Percentiles rank a stretch among this genome's conserved stretches.
Evolutionary conservation across 2,888 invertebrate species (phyloP).

Genomic region (Linnaemya tessellans): DNA sequence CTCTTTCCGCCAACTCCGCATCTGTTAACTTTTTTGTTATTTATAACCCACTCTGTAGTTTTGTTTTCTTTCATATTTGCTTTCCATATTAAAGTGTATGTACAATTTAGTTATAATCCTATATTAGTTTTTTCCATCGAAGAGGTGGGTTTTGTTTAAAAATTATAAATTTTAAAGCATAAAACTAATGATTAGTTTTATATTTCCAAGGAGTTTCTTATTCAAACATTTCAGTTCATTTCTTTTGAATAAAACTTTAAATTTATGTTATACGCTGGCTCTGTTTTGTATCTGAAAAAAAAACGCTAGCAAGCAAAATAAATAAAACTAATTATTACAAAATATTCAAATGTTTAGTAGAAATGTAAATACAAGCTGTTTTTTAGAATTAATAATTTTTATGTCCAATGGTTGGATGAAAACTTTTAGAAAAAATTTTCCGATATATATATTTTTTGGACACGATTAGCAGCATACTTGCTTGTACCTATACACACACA

Average conservation of each 20-base stretch:
- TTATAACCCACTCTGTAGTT: slow-evolving; percentile 48
- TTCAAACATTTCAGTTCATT: slow-evolving; percentile 26
- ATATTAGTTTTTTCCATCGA: slow-evolving; percentile 26
- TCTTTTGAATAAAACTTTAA: slow-evolving; percentile 20
- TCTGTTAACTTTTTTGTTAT: slow-evolving; percentile 14
- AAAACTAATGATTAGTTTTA: slow-evolving; percentile 62
- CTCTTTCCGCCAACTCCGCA: background rate
- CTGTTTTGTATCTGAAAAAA: slow-evolving; percentile 4
- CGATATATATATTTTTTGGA: too few species aligned
- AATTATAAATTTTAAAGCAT: slow-evolving; percentile 52
- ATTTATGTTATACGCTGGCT: slow-evolving; percentile 31
- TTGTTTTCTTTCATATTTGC: background rate
- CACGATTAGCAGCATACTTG: too few species aligned
- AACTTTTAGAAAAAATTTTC: too few species aligned
- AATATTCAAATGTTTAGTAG: background rate
- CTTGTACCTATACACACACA: too few species aligned
- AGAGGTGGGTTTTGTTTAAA: slow-evolving; percentile 44
- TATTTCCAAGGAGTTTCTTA: slow-evolving; percentile 45
- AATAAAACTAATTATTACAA: background rate
- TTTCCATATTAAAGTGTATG: slow-evolving; percentile 19
- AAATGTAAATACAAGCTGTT: background rate
- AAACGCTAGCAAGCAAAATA: background rate
- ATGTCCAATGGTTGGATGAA: too few species aligned
- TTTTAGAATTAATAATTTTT: too few species aligned
- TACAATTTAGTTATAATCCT: slow-evolving; percentile 40